phyloP scores from a whole-genome alignment of 1,140 invertebrate genomes.

The Galleria mellonella region DNA sequence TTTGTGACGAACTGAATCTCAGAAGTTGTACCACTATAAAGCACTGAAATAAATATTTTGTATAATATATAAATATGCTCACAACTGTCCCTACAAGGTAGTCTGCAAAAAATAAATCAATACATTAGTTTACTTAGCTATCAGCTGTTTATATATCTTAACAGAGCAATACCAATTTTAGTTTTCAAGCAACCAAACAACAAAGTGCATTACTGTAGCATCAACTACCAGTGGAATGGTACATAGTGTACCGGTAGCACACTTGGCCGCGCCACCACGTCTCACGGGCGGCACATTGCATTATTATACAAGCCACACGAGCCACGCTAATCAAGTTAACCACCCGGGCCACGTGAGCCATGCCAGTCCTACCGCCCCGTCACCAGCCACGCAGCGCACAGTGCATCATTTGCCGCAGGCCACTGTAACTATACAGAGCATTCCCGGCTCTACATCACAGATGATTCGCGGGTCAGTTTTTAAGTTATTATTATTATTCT shows the following conservation, averaged over 20 bases:
- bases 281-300: constrained; percentile 55
- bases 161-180: no score
- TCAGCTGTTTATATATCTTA: no score
- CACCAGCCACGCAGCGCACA: constrained; percentile 19
- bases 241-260: constrained; percentile 58
- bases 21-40: no score
- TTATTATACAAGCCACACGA: constrained; percentile 40
- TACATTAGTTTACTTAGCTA: no score
- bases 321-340: no score
- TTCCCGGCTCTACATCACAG: constrained; percentile 50
- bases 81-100: no score
- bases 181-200: constrained; percentile 43
- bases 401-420: constrained; percentile 48
- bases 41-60: no score
- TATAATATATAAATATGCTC: no score
- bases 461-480: constrained; percentile 52
- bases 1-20: no score
- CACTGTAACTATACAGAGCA: constrained; percentile 58
- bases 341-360: no score
- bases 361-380: constrained; percentile 12
- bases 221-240: constrained; percentile 63
- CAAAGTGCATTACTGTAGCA: constrained; percentile 61
- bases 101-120: no score
- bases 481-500: no score
- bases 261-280: constrained; percentile 40